Conservation (phyloP, 1,140 invertebrate species). For the Phenacoccus solenopsis region DNA sequence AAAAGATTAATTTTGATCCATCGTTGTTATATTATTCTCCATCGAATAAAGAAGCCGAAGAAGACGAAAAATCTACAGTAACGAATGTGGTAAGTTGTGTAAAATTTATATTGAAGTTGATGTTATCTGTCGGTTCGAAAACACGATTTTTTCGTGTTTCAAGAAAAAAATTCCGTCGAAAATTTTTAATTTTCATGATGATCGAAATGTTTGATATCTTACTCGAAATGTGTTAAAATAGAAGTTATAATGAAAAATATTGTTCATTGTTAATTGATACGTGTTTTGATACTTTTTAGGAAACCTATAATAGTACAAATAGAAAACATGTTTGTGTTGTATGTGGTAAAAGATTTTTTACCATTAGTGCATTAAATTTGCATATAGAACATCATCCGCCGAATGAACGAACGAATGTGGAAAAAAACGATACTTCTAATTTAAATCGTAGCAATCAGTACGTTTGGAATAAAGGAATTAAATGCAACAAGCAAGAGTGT, state of each 20-base stretch:
- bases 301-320: conserved; percentile 9
- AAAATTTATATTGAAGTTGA: neutral
- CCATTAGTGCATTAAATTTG: neutral
- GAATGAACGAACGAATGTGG: neutral
- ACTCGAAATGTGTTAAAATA: neutral
- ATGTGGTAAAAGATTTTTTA: conserved; percentile 11
- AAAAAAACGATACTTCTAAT: neutral
- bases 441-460: neutral
- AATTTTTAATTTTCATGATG: neutral
- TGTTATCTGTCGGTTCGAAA: neutral
- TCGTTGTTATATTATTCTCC: neutral
- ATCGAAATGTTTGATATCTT: neutral
- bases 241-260: too few species aligned
- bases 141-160: neutral
- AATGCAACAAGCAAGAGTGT: neutral
- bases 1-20: conserved; percentile 11
- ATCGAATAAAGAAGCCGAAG: neutral
- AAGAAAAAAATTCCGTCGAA: neutral
- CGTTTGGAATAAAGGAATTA: conserved; percentile 2
- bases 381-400: conserved; percentile 7
- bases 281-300: neutral
- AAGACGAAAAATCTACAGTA: neutral
- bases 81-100: conserved; percentile 1
- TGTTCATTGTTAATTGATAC: too few species aligned
- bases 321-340: conserved; percentile 4